Percentiles rank a stretch among this genome's conserved stretches.
Conservation (phyloP, 2,797 vertebrate species). For the Prionace glauca region DNA sequence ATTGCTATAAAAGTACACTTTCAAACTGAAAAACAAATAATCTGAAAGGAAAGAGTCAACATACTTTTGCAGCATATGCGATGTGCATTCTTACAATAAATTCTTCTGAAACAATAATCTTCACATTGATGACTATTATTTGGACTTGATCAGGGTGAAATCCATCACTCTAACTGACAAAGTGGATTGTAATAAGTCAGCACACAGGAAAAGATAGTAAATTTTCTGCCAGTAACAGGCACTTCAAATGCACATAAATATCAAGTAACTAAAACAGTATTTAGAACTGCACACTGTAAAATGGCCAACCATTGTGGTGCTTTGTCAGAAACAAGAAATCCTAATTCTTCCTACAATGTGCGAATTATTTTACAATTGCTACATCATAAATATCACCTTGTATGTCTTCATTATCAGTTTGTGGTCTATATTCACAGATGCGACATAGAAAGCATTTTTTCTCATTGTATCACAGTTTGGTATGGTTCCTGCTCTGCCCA, state of each 20-base stretch:
- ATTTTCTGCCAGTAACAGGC: background rate
- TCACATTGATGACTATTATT: background rate
- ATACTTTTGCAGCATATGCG: background rate
- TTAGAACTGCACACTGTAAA: conserved; percentile 52
- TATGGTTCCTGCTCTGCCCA: too few relatives aligned
- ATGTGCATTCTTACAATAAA: background rate
- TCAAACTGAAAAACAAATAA: background rate
- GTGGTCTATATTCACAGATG: conserved; percentile 44
- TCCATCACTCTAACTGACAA: conserved; percentile 42
- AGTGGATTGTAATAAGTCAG: background rate
- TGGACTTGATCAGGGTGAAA: background rate
- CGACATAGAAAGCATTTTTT: too few relatives aligned
- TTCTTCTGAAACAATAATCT: background rate
- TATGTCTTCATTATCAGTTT: conserved; percentile 51
- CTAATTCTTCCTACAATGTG: conserved; percentile 48
- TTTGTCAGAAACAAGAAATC: conserved; percentile 52
- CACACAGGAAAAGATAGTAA: background rate
- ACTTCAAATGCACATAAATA: background rate
- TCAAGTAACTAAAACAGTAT: conserved; percentile 48
- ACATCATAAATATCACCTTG: conserved; percentile 49
- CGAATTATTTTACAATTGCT: conserved; percentile 58
- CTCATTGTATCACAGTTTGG: too few relatives aligned
- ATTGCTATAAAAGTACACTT: background rate
- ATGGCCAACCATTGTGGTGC: conserved; percentile 45
- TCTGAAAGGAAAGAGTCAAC: background rate